Conservation (phyloP, 2,888 invertebrate genomes). For the Cylindroiulus punctatus region DNA sequence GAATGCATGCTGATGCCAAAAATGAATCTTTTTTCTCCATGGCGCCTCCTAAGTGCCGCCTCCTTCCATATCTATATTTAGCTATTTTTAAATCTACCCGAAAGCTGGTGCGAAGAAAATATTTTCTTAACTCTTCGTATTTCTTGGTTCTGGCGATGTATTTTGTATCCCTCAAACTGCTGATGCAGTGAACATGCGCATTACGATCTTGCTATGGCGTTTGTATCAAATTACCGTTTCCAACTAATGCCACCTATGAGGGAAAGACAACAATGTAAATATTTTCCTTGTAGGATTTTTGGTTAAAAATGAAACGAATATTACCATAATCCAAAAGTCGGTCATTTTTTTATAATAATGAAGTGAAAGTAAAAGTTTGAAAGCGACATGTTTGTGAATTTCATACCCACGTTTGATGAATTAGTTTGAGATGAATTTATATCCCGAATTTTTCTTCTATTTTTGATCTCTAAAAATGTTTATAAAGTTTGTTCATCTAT, state of each 20-base stretch:
- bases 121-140: slow-evolving; percentile 45
- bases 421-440: no score
- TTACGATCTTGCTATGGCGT: neutral
- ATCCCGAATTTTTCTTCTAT: no score
- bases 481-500: no score
- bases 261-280: no score
- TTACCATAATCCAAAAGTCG: no score
- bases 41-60: slow-evolving; percentile 31
- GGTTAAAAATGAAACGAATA: no score
- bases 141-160: neutral
- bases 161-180: slow-evolving; percentile 21
- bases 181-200: neutral
- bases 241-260: neutral
- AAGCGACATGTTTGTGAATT: no score
- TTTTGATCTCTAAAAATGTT: no score
- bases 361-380: no score
- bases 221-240: neutral
- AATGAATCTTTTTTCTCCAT: neutral
- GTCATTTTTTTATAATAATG: no score
- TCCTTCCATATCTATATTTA: slow-evolving; percentile 43
- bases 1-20: slow-evolving; percentile 8
- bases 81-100: slow-evolving; percentile 27
- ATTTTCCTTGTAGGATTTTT: no score
- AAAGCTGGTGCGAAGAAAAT: slow-evolving; percentile 40
- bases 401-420: no score